These are phyloP conservation scores for Bufo bufo DNA, from an alignment of 2,113 vertebrate genomes.

Conservation along the genomic window DNA sequence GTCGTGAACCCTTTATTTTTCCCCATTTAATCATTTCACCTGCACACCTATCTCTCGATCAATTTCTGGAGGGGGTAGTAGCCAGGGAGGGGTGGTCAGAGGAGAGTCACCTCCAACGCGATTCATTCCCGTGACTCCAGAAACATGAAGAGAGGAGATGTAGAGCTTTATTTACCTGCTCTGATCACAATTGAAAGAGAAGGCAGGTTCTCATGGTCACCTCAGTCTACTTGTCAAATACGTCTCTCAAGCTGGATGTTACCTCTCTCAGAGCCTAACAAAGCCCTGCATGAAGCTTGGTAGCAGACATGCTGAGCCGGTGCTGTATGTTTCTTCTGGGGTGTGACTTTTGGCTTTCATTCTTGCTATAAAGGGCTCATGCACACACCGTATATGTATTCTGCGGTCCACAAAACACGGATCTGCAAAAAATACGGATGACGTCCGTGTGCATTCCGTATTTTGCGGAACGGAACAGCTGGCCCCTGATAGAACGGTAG, in stretches of 20 bases:
- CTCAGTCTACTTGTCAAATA: neutral
- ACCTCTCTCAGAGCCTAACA: neutral
- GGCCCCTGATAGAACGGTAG: too few species aligned
- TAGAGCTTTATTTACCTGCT: slow-evolving; percentile 32
- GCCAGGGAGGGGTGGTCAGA: slow-evolving; percentile 44
- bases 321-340: too few species aligned
- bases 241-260: neutral
- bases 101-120: neutral
- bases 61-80: neutral
- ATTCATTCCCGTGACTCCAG: neutral
- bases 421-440: too few species aligned
- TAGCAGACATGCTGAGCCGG: too few species aligned
- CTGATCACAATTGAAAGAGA: slow-evolving; percentile 19
- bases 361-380: too few species aligned
- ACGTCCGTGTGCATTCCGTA: too few species aligned
- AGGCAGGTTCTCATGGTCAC: neutral
- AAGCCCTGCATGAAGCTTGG: neutral
- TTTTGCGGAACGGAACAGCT: too few species aligned
- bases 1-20: slow-evolving; percentile 48
- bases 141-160: slow-evolving; percentile 34
- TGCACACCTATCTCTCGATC: slow-evolving; percentile 57
- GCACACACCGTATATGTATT: too few species aligned
- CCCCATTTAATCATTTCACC: slow-evolving; percentile 58
- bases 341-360: too few species aligned
- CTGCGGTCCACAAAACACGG: too few species aligned